These are phyloP conservation scores for Procambarus clarkii DNA, from an alignment of 1,140 invertebrate genomes.

Conservation along the genomic window DNA sequence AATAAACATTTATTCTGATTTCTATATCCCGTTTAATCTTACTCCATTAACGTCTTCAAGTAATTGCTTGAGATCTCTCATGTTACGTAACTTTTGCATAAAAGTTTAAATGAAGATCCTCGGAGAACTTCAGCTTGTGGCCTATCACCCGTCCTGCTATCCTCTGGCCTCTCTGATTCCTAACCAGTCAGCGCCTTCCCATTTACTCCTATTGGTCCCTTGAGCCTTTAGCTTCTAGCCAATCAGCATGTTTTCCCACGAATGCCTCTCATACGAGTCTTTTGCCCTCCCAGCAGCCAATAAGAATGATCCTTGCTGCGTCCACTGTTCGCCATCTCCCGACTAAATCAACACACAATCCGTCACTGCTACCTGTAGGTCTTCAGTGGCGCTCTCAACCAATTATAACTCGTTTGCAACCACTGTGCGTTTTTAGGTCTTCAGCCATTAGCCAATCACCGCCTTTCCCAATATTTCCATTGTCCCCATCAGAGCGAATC, in stretches of 20 bases:
- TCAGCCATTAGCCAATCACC: not conserved
- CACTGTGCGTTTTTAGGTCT: not conserved
- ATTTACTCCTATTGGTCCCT: not conserved
- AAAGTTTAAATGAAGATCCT: no score
- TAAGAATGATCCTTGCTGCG: not conserved
- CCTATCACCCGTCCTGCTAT: no score
- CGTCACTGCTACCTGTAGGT: not conserved
- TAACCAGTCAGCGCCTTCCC: not conserved
- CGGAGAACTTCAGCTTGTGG: no score
- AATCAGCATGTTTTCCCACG: not conserved
- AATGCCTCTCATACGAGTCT: not conserved
- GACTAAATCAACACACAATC: no score
- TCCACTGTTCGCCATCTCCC: no score
- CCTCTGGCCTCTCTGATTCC: not conserved
- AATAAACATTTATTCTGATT: no score
- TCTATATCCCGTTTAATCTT: no score
- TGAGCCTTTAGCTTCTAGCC: not conserved
- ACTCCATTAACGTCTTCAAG: no score
- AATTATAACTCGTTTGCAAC: not conserved
- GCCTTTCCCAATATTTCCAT: not conserved
- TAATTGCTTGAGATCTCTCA: no score
- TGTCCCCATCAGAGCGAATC: not conserved
- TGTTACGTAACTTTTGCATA: no score
- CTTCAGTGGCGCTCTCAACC: not conserved
- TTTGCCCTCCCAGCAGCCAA: not conserved